Evolutionary conservation across 2,113 vertebrate species (phyloP).

Genomic region (Callithrix jacchus): DNA sequence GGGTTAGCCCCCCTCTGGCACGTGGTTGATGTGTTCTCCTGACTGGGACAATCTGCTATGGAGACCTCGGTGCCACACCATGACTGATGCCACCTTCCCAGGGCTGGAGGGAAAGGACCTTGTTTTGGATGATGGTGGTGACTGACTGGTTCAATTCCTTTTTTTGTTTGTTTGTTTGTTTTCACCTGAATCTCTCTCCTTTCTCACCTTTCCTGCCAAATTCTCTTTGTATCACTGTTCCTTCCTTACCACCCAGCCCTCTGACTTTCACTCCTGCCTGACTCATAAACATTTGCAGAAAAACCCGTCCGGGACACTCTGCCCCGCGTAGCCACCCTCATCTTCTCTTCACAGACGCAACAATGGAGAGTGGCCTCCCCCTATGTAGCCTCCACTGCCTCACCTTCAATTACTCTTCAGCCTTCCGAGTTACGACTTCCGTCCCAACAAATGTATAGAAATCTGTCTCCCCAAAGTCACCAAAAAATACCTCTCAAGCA

Average conservation of each 20-base stretch:
- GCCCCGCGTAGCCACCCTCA: neutral
- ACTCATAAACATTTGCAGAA: neutral
- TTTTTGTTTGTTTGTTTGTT: neutral
- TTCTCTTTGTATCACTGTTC: neutral
- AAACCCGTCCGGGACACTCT: rapidly evolving
- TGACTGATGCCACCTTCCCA: neutral
- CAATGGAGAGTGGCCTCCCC: neutral
- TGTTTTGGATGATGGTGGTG: neutral
- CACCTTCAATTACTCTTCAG: too few species aligned
- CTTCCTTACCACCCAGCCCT: neutral
- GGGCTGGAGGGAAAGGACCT: neutral
- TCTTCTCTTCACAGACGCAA: neutral
- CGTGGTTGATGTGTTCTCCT: neutral
- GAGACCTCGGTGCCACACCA: neutral
- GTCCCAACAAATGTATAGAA: neutral
- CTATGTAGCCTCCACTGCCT: neutral
- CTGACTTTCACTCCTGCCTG: neutral
- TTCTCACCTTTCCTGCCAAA: neutral
- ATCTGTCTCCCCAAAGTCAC: neutral
- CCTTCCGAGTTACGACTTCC: neutral
- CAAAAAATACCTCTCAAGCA: neutral
- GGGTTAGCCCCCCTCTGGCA: neutral
- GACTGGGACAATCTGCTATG: neutral
- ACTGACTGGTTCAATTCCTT: neutral
- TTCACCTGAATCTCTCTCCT: neutral